A percentile compares a stretch with the other conserved stretches of the same genome.
Evolutionary conservation across 2,888 invertebrate species (phyloP).

Genomic region (Thera britannica): DNA sequence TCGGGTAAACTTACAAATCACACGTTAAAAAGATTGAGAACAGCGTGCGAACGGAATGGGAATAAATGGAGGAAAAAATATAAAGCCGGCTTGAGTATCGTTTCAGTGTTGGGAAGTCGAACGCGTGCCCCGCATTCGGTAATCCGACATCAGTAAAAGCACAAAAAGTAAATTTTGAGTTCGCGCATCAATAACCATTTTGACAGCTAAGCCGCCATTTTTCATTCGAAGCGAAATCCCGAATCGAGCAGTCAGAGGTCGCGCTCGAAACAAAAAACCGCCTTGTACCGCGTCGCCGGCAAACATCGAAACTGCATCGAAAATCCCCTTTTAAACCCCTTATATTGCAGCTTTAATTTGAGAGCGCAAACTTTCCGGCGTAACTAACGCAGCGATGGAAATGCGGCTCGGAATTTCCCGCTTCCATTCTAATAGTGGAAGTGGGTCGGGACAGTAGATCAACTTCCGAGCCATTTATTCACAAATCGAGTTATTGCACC

Average conservation of each 20-base stretch:
- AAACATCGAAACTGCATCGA: slow-evolving; percentile 64
- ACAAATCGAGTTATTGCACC: slow-evolving; percentile 82
- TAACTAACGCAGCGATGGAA: slow-evolving; percentile 70
- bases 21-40: slow-evolving; percentile 37
- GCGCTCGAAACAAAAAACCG: slow-evolving; percentile 68
- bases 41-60: slow-evolving; percentile 34
- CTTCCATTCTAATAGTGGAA: slow-evolving; percentile 54
- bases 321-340: slow-evolving; percentile 61
- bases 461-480: slow-evolving; percentile 82
- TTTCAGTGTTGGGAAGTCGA: slow-evolving; percentile 30
- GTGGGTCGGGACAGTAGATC: slow-evolving; percentile 68
- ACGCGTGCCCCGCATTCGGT: slow-evolving; percentile 50
- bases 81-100: slow-evolving; percentile 32
- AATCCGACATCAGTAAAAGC: slow-evolving; percentile 71
- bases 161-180: slow-evolving; percentile 61
- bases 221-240: slow-evolving; percentile 72
- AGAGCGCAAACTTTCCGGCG: slow-evolving; percentile 55
- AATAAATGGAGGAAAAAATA: slow-evolving; percentile 40
- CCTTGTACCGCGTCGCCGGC: slow-evolving; percentile 56
- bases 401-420: slow-evolving; percentile 60
- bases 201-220: slow-evolving; percentile 79
- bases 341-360: slow-evolving; percentile 71
- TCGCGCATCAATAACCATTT: slow-evolving; percentile 78
- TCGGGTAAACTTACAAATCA: slow-evolving; percentile 36
- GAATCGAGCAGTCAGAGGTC: slow-evolving; percentile 69